phyloP scores from a whole-genome alignment of 1,140 invertebrate genomes.

The Neodiprion virginianus region DNA sequence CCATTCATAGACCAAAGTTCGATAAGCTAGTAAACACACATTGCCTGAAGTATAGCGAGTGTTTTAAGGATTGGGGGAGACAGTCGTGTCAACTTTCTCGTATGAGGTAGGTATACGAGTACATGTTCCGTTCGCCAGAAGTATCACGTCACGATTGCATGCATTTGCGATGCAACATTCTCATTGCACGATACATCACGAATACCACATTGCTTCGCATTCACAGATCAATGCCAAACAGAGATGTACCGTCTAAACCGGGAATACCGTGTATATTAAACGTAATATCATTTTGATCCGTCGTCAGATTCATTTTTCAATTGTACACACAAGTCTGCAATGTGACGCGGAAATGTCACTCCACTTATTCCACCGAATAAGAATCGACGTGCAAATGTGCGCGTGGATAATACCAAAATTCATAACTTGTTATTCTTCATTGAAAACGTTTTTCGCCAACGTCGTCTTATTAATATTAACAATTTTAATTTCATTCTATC shows the following conservation, averaged over 20 bases:
- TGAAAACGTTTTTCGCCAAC: too few species aligned
- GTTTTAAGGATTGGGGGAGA: not conserved
- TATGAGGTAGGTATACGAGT: not conserved
- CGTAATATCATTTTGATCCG: too few species aligned
- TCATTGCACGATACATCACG: not conserved
- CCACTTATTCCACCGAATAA: too few species aligned
- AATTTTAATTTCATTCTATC: too few species aligned
- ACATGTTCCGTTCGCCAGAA: not conserved
- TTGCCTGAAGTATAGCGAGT: not conserved
- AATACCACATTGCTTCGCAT: not conserved
- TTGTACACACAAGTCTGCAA: too few species aligned
- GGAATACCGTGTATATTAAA: not conserved
- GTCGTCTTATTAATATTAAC: too few species aligned
- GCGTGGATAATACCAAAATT: too few species aligned
- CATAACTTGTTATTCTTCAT: too few species aligned
- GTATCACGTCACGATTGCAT: conserved; percentile 7
- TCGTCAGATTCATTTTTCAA: too few species aligned
- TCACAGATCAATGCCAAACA: not conserved
- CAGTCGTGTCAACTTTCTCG: not conserved
- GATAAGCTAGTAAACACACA: not conserved
- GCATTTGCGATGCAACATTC: not conserved
- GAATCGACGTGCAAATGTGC: too few species aligned
- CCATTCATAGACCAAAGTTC: not conserved
- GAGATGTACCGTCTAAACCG: not conserved
- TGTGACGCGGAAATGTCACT: too few species aligned